A percentile compares a stretch with the other conserved stretches of the same genome.
These are phyloP conservation scores for Lasaia peninsularis DNA, from an alignment of 1,140 invertebrate genomes.

Conservation along the genomic window DNA sequence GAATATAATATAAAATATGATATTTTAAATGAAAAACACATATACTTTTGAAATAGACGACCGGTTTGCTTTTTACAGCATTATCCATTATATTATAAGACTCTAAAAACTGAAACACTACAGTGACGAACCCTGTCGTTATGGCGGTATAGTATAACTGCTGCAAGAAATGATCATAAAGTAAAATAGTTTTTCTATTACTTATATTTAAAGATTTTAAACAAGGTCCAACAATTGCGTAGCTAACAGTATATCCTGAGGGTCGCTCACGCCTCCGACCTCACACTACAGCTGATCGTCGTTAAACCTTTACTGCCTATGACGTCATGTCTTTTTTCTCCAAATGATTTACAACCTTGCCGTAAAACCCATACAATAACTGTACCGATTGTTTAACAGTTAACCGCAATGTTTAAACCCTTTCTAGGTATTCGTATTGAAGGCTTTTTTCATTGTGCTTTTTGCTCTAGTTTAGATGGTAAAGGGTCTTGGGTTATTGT, in stretches of 20 bases:
- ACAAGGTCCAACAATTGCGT: background rate
- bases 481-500: slow-evolving; percentile 54
- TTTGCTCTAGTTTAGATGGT: slow-evolving; percentile 65
- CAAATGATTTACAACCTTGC: slow-evolving; percentile 65
- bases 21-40: too few species aligned
- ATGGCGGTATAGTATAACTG: too few species aligned
- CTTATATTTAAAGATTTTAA: background rate
- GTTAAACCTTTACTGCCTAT: slow-evolving; percentile 63
- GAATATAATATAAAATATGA: too few species aligned
- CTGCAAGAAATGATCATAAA: too few species aligned
- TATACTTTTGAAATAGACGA: too few species aligned
- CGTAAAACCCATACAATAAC: slow-evolving; percentile 70
- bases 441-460: slow-evolving; percentile 41
- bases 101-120: too few species aligned
- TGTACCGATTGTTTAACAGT: slow-evolving; percentile 73
- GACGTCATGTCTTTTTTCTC: slow-evolving; percentile 70
- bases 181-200: background rate
- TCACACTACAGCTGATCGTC: slow-evolving; percentile 66
- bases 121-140: too few species aligned
- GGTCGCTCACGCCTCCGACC: slow-evolving; percentile 42
- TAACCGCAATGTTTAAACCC: slow-evolving; percentile 72
- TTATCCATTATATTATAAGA: too few species aligned
- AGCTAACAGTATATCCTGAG: slow-evolving; percentile 11
- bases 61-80: too few species aligned
- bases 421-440: slow-evolving; percentile 64